Evolutionary conservation across 1,140 invertebrate genomes (phyloP).

Genomic region (Polypedilum pembai): DNA sequence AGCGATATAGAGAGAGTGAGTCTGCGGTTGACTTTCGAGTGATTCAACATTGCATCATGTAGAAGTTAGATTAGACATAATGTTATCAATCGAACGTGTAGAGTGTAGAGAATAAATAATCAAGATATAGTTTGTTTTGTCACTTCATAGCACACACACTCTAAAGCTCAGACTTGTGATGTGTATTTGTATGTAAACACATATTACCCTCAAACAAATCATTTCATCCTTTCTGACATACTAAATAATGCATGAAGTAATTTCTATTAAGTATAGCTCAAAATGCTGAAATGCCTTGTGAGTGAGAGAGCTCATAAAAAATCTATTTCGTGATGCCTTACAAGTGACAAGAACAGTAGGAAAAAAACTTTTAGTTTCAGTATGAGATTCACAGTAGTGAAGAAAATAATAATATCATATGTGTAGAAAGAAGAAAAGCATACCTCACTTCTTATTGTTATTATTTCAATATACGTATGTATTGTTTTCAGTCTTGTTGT

Average conservation of each 20-base stretch:
- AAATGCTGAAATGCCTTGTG: background rate
- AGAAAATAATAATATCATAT: constrained; percentile 4
- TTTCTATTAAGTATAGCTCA: background rate
- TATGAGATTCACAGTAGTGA: background rate
- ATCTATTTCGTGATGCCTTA: background rate
- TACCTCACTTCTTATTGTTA: background rate
- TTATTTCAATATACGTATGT: background rate
- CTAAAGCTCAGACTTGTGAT: no score
- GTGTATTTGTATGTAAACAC: no score
- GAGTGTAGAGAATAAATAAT: background rate
- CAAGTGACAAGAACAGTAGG: constrained; percentile 10
- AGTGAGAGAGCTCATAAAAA: background rate
- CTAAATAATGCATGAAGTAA: constrained; percentile 7
- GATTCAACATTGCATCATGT: constrained; percentile 11
- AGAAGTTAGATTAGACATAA: background rate
- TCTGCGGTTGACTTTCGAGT: background rate
- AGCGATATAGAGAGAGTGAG: background rate
- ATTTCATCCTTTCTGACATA: background rate
- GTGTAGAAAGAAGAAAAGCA: background rate
- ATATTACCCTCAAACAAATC: no score
- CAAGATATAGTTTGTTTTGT: no score
- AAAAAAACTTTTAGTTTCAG: background rate
- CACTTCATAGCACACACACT: no score
- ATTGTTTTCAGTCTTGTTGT: background rate
- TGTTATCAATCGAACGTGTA: background rate